phyloP scores from a whole-genome alignment of 2,113 vertebrate species.

The Grantiella picta region DNA sequence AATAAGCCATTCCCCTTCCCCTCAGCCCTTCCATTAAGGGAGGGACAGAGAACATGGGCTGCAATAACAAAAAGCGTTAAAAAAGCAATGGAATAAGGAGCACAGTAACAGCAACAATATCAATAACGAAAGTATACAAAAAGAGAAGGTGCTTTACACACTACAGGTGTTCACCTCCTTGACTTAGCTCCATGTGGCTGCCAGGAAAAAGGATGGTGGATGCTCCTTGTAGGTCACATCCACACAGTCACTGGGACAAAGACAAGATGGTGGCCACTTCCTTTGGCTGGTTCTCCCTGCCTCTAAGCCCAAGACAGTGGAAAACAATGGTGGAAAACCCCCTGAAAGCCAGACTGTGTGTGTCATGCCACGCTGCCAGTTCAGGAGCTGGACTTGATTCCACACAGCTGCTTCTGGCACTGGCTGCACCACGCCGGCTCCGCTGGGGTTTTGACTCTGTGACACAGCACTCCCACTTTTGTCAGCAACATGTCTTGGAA shows the following conservation, averaged over 20 bases:
- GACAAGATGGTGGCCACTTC: background rate
- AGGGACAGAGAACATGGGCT: background rate
- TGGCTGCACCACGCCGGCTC: accelerated
- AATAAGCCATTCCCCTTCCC: background rate
- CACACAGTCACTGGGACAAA: background rate
- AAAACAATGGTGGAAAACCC: background rate
- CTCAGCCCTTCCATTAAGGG: background rate
- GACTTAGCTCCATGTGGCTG: background rate
- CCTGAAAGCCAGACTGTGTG: background rate
- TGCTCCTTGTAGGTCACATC: background rate
- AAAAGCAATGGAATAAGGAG: background rate
- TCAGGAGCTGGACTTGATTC: background rate
- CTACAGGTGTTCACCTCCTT: background rate
- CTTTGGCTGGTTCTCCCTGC: background rate
- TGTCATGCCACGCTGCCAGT: background rate
- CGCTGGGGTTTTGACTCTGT: background rate
- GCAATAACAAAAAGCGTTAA: background rate
- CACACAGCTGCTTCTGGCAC: accelerated
- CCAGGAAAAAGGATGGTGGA: background rate
- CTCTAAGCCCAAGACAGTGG: no score
- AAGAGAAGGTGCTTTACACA: background rate
- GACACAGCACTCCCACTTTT: accelerated
- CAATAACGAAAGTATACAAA: background rate
- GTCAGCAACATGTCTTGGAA: background rate
- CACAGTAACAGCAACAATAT: background rate